Evolutionary conservation across 2,797 vertebrate species (phyloP), one percentile per base, ranked within the genome.

Genomic region (Pampus argenteus): DNA sequence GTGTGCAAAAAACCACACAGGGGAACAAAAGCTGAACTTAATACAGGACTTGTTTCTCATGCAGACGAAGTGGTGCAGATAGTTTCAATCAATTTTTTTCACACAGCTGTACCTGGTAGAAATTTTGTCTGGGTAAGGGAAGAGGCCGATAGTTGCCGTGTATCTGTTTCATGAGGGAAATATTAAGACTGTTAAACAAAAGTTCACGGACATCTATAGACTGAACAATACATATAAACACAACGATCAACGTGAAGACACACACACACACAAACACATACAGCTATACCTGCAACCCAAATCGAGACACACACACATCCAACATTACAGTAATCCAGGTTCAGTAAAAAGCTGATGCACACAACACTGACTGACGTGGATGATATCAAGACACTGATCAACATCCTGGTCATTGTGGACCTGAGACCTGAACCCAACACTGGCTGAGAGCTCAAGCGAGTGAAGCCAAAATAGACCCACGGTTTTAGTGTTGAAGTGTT

Each of bases 401-500:
- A 60, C 71, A 48, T 61, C 34, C 20, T 20, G 23, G 31, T 22
- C 57, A 20, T 54, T 78, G 57, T 79, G 56, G 40, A n/a, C n/a
- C n/a, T n/a, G 50, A 75, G 22, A 55, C 57, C 64, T 2, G 55
- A 20, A 31, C n/a, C 29, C 18, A 34, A 11, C 31, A 56, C 65
- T 20, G 10, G 6, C 42, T 6, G 20, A 51, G n/a, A 25, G 36
- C 42, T 29, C 15, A 25, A 62, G 36, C 11, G 40, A 54, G 45
- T 14, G 69, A 0, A 26, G 72, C 60, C 52, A 74, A 83, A 83
- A 90, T 84, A 89, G 79, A 74, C 26, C 6, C 67, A 70, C 18
- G 49, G 7, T 18, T 64, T 76, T 6, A 44, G 22, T 52, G 34
- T 20, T 22, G 13, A 23, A 31, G 40, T 15, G 23, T 34, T 42